Conservation (phyloP, 2,113 vertebrate genomes). For the Ageneiosus marmoratus region DNA sequence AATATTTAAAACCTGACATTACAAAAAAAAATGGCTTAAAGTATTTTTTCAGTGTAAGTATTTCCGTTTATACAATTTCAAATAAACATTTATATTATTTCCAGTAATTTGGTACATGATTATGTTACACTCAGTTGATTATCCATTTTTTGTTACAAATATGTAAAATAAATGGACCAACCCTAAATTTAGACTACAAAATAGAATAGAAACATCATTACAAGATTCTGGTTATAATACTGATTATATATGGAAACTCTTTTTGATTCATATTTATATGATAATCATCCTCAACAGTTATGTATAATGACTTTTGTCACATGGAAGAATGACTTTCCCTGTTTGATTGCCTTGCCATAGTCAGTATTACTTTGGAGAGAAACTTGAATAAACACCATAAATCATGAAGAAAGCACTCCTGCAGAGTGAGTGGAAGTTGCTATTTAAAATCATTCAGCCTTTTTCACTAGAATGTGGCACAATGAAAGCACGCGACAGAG, state of each 20-base stretch:
- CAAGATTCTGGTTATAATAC: background rate
- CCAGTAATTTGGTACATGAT: background rate
- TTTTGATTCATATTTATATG: background rate
- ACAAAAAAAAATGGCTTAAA: background rate
- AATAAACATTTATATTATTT: conserved; percentile 6
- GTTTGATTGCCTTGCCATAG: conserved; percentile 6
- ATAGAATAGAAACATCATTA: background rate
- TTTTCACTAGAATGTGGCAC: conserved; percentile 12
- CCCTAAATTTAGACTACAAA: background rate
- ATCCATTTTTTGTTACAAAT: background rate
- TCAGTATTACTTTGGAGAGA: conserved; percentile 11
- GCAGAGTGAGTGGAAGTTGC: conserved; percentile 6
- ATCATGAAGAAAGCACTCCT: conserved; percentile 3
- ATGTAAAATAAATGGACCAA: background rate
- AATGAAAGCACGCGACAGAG: conserved; percentile 58
- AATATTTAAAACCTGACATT: background rate
- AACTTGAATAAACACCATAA: conserved; percentile 11
- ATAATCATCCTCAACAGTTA: background rate
- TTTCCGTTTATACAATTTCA: background rate
- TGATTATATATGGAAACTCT: no score
- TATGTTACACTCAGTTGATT: background rate
- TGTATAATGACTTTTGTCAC: conserved; percentile 10
- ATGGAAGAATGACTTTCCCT: conserved; percentile 17
- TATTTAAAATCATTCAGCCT: conserved; percentile 19
- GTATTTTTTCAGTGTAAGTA: background rate